Evolutionary conservation across 2,888 invertebrate species (phyloP), one percentile per base, ranked within the genome.

Genomic region (Lasioglossum leucozonium): DNA sequence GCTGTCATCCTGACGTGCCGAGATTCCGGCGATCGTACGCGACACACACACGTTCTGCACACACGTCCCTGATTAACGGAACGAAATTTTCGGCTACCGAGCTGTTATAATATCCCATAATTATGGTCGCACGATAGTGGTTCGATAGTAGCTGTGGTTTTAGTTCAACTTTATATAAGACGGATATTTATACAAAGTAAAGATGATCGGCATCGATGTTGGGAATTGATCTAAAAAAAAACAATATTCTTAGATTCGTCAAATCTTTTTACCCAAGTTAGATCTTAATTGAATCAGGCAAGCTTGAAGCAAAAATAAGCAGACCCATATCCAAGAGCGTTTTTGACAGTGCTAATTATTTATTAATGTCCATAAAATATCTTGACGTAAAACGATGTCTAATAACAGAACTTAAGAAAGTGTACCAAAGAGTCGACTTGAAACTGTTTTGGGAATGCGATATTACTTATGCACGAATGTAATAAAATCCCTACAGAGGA

Each of bases 21-120:
- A 91, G 87, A 91, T 91, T 89, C 86, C 81, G 71, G 67, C 42
- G 71, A 16, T 72, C 69, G 76, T n/a, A 77, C 55, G 79, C 34
- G 34, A 34, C 3, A 3, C 34, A 82, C 87, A n/a, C n/a, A n/a
- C n/a, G n/a, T n/a, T n/a, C 67, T 75, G n/a, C n/a, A 81, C 16
- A 62, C 30, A 30, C 62, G 62, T 62, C 6, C 30, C 16, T 30
- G 16, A 30, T 62, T 34, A 34, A 8, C 34, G 34, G 8, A 37
- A 37, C 34, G 37, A 34, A 67, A 37, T 65, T 65, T 37, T 67
- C 18, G 65, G 10, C 16, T 8, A 3, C 30, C 62, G 16, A 30
- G 30, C 30, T 62, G 16, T 30, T 30, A 16, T 8, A 3, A 62
- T 62, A 55, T 11, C n/a, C 10, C 11, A 55, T n/a, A n/a, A 55